Percentiles rank a stretch among this genome's conserved stretches.
Conservation (phyloP, 2,797 vertebrate genomes). For the Syngnathus rostellatus region DNA sequence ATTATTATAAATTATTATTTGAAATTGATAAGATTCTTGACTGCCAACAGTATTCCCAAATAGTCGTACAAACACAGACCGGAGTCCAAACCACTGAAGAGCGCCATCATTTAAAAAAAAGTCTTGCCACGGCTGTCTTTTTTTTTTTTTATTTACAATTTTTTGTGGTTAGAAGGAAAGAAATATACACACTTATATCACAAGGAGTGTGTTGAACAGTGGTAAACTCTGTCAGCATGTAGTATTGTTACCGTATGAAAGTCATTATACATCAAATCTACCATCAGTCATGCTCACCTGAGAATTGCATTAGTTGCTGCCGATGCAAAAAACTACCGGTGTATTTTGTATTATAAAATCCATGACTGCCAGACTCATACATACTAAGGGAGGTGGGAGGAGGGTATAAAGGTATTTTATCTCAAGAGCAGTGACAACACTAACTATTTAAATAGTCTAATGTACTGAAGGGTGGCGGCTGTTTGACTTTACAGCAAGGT, state of each 20-base stretch:
- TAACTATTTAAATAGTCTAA: conserved; percentile 31
- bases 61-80: too few relatives aligned
- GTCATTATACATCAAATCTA: background rate
- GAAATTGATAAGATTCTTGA: too few relatives aligned
- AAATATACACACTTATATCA: background rate
- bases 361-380: background rate
- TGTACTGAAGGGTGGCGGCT: conserved; percentile 7
- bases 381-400: background rate
- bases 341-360: background rate
- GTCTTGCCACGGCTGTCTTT: too few relatives aligned
- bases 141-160: too few relatives aligned
- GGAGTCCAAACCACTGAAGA: too few relatives aligned
- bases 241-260: background rate
- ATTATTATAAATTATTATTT: too few relatives aligned
- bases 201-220: background rate
- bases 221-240: background rate
- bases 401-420: conserved; percentile 8
- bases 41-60: too few relatives aligned
- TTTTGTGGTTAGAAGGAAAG: too few relatives aligned
- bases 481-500: conserved; percentile 19
- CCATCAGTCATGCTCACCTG: background rate
- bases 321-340: background rate
- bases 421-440: conserved; percentile 15
- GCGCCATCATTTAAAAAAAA: too few relatives aligned
- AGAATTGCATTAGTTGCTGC: background rate